Base-by-base conservation (phyloP, 2,888 invertebrate species). In the Ischnura elegans region DNA sequence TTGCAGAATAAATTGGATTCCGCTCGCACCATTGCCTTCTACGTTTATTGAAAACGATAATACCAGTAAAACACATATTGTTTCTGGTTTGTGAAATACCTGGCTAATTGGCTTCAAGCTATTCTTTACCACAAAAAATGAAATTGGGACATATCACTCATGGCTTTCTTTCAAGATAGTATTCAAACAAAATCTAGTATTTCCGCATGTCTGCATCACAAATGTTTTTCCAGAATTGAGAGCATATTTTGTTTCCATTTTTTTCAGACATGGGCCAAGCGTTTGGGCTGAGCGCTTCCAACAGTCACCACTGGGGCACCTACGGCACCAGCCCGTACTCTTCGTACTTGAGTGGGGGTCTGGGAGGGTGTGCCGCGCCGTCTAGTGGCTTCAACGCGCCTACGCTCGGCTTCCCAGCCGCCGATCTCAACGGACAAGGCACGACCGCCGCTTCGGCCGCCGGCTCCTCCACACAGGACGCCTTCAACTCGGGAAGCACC, bases 261-360 rank as follows among this genome's bases (percentile, higher is more conserved):
- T 94, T 95, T 96, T 5, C 96, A 98, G 98, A 98, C 96, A 98
- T 98, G 98, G 97, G 98, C 95, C 98, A 98, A 96, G 95, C 95
- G 94, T 98, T 98, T 95, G 98, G 98, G 87, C 96, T 98, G 95
- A 98, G 98, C 96, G 97, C 98, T 95, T 97, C 98, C 95, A 98
- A 98, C 96, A 98, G 98, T 21, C 98, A 98, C 95, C 90, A 93
- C 76, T 98, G 98, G 98, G 98, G 98, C 94, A 98, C 98, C 95
- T 97, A 98, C 85, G 97, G 98, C 87, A 98, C 98, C 47, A 98
- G 98, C 94, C 98, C 98, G 25, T 98, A 98, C 96, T 98, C 98
- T 0, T 98, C 98, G 25, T 98, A 98, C 95, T 97, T 98, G 95
- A 97, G 95, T 97, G 87, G 97, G 97, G 95, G 97, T 97, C 95